Conservation (phyloP, 2,888 invertebrate genomes). For the Callimorpha dominula region DNA sequence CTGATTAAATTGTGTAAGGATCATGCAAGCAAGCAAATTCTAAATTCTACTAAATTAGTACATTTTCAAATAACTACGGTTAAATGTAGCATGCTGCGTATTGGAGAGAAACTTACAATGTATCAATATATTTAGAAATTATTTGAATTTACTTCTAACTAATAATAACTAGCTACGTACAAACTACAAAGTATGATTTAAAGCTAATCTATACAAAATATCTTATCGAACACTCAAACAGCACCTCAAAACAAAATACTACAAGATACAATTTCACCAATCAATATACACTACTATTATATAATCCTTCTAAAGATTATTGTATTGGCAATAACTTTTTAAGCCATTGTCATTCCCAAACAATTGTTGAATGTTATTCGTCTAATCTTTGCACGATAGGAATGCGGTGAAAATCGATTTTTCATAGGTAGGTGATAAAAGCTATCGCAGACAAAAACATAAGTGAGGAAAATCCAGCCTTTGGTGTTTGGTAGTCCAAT, state of each 20-base stretch:
- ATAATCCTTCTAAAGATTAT: no score
- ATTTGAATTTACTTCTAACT: slow-evolving; percentile 13
- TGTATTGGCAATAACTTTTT: not conserved
- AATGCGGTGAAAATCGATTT: not conserved
- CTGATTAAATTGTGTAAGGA: not conserved
- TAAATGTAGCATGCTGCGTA: slow-evolving; percentile 12
- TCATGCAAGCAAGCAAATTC: slow-evolving; percentile 17
- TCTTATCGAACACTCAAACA: slow-evolving; percentile 1
- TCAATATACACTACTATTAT: not conserved
- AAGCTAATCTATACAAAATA: slow-evolving; percentile 2
- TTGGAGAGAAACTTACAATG: not conserved
- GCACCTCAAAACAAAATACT: slow-evolving; percentile 4
- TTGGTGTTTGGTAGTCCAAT: no score
- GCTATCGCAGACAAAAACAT: not conserved
- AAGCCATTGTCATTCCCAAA: slow-evolving; percentile 9
- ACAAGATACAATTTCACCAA: slow-evolving; percentile 7
- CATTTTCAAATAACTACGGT: slow-evolving; percentile 14
- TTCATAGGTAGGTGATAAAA: not conserved
- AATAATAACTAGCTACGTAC: slow-evolving; percentile 1
- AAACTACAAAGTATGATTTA: slow-evolving; percentile 2
- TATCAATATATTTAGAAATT: not conserved
- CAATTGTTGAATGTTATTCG: slow-evolving; percentile 46
- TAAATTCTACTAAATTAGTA: slow-evolving; percentile 11
- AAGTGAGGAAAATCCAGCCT: no score
- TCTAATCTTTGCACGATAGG: not conserved